phyloP scores from a whole-genome alignment of 1,140 invertebrate species.

The Drosophila saltans region DNA sequence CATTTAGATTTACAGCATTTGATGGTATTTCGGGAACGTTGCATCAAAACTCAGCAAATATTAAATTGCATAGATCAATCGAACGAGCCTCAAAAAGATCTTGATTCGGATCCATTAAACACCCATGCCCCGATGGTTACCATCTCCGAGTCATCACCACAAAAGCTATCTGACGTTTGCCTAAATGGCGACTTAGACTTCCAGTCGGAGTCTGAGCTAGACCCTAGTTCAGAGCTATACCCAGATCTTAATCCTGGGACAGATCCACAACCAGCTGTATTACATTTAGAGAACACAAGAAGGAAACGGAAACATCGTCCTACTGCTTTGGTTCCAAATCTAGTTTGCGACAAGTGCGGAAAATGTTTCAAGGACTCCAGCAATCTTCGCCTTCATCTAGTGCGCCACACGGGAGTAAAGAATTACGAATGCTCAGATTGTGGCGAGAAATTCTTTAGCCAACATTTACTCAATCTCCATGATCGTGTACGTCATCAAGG shows the following conservation, averaged over 20 bases:
- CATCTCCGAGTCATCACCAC: no score
- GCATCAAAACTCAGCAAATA: slow-evolving; percentile 28
- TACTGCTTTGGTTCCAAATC: neutral
- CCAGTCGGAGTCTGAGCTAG: neutral
- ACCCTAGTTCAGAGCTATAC: neutral
- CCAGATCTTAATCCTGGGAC: no score
- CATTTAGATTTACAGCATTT: slow-evolving; percentile 36
- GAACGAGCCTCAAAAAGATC: neutral
- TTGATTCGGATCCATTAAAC: slow-evolving; percentile 3
- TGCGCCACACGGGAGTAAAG: slow-evolving; percentile 40
- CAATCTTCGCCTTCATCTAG: slow-evolving; percentile 38
- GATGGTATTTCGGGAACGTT: slow-evolving; percentile 41
- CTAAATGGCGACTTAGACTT: neutral
- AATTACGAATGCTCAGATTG: slow-evolving; percentile 38
- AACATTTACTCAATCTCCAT: slow-evolving; percentile 38
- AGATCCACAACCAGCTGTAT: neutral
- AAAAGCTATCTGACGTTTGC: no score
- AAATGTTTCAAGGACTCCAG: slow-evolving; percentile 26
- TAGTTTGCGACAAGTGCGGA: slow-evolving; percentile 38
- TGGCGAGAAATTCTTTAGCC: slow-evolving; percentile 18
- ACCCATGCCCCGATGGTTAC: neutral
- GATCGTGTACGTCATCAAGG: slow-evolving; percentile 39
- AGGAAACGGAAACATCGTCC: neutral
- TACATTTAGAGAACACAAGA: neutral
- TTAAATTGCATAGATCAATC: neutral